Percentiles rank a stretch among this genome's conserved stretches.
phyloP scores from a whole-genome alignment of 2,113 vertebrate species.

The Climacteris rufus region DNA sequence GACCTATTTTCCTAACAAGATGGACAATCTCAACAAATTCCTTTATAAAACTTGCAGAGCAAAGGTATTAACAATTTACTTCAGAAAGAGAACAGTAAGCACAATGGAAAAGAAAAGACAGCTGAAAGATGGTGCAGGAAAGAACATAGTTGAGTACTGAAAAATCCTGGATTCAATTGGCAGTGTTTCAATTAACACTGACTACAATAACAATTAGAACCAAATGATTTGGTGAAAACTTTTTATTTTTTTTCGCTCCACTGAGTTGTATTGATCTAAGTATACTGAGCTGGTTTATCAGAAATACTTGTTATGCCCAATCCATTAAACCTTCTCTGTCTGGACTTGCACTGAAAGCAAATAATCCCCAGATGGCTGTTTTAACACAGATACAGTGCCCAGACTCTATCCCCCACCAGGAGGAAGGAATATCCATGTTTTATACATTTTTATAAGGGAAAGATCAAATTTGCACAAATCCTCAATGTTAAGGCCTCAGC shows the following conservation, averaged over 20 bases:
- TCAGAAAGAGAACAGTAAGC: background rate
- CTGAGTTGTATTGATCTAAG: background rate
- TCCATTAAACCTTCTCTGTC: slow-evolving; percentile 25
- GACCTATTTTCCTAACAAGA: background rate
- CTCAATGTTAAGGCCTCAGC: background rate
- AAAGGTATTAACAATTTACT: background rate
- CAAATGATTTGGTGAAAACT: background rate
- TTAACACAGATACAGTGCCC: background rate
- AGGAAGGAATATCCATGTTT: background rate
- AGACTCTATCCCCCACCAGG: background rate
- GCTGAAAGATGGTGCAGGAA: background rate
- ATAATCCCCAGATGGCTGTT: slow-evolving; percentile 44
- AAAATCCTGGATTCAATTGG: background rate
- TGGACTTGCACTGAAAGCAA: slow-evolving; percentile 1
- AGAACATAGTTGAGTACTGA: background rate
- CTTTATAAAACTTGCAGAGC: background rate
- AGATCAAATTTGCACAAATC: background rate
- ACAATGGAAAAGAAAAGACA: background rate
- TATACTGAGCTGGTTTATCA: background rate
- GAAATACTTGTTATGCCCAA: background rate
- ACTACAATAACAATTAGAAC: background rate
- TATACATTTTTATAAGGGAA: background rate
- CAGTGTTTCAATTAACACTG: background rate
- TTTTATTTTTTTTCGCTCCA: background rate
- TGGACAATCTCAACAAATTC: background rate